phyloP scores from a whole-genome alignment of 2,113 vertebrate species.

The Tragelaphus buxtoni region DNA sequence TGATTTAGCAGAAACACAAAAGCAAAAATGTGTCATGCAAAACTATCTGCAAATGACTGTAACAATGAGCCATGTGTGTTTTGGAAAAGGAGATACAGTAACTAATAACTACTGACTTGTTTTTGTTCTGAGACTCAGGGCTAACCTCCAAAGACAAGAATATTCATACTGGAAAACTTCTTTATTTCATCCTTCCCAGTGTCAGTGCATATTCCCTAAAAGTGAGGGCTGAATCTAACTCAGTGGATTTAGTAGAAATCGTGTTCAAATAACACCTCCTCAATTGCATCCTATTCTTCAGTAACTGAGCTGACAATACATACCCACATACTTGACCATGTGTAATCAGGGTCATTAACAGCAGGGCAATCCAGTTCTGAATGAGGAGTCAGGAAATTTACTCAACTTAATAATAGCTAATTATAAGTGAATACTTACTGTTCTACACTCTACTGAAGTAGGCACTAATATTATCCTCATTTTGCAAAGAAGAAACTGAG shows the following conservation, averaged over 20 bases:
- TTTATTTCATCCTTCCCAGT: background rate
- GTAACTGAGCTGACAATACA: background rate
- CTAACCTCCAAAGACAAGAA: constrained; percentile 36
- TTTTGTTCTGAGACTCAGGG: constrained; percentile 31
- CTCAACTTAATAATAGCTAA: background rate
- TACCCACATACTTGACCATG: background rate
- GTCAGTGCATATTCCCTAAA: background rate
- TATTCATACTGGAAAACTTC: background rate
- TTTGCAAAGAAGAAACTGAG: background rate
- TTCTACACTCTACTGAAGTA: background rate
- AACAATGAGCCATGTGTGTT: constrained; percentile 10
- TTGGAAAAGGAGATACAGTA: constrained; percentile 39
- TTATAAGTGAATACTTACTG: background rate
- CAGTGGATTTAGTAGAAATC: background rate
- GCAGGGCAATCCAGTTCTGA: background rate
- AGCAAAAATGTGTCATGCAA: background rate
- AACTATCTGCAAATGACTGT: background rate
- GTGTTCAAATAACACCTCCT: background rate
- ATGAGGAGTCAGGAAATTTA: background rate
- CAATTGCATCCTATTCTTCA: background rate
- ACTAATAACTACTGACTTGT: background rate
- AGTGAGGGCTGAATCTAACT: background rate
- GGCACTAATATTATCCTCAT: background rate
- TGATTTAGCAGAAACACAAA: background rate
- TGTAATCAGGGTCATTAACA: background rate